Base-by-base conservation (phyloP, 2,888 invertebrate genomes). In the Abscondita cerata region DNA sequence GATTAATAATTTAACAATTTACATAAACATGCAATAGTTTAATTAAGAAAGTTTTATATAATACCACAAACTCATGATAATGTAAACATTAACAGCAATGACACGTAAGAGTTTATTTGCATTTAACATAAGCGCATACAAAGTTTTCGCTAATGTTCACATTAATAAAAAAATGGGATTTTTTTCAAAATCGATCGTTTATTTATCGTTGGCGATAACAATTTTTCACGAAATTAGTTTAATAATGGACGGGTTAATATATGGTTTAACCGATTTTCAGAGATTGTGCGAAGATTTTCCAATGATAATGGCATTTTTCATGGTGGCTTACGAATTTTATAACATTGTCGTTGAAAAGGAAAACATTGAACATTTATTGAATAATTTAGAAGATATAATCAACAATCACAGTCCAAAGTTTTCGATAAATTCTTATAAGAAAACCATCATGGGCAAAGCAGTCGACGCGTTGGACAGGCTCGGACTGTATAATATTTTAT, bases 291-390 rank as follows among this genome's bases (percentile, higher is more conserved):
- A 62, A 55, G 59, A 55, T 36, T 25, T 54, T 38, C 63, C 63
- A 0, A 63, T 63, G 59, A 48, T 44, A 1, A 55, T 59, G 55
- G 63, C 59, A 8, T 63, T 63, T 20, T 52, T 52, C 15, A 63
- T 59, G 59, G 59, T 59, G n/a, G 6, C 56, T 1, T 63, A 63
- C 31, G 59, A 63, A 48, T 59, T 52, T 56, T 59, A 59, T 18
- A 59, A 59, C 20, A 56, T 63, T 15, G 40, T 63, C 1, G 44
- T 13, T n/a, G 52, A 63, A 16, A 63, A 63, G 12, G 13, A 56
- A 13, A 47, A 63, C n/a, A 63, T 63, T 9, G 63, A 63, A 41
- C 8, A 18, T 1, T 52, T 63, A 3, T 8, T 63, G 12, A 5
- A 25, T n/a, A 13, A 41, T 33, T 34, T 63, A 11, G 52, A 59